Evolutionary conservation across 2,888 invertebrate species (phyloP), one percentile per base, ranked within the genome.

Genomic region (Physocephala rufipes): DNA sequence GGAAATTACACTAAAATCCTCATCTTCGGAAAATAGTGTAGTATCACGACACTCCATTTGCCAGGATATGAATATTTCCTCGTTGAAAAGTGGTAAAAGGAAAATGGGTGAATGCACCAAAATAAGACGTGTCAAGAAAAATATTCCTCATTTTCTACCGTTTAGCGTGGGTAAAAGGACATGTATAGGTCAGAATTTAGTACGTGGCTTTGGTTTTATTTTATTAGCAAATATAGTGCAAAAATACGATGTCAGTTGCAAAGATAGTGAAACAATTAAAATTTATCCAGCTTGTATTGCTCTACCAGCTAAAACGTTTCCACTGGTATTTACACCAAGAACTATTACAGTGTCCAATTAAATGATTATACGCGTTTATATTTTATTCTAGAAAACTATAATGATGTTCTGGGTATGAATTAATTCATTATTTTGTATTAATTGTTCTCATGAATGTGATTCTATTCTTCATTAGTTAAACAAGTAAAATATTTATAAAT

Each of bases 161-260:
- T 95, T 95, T 85, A 93, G 94, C 80, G 93, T 93, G 55, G 95
- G 95, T 7, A 94, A 92, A 80, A 86, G 95, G n/a, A 93, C 94
- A 0, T 95, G 95, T 80, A 92, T 95, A 71, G 95, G 95, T 0
- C 94, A 94, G 79, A 91, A 91, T 49, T 85, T 95, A 62, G 92
- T 95, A 0, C 91, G 92, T 16, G 91, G 92, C 1, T 93, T 92
- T 86, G 90, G 91, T 61, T 93, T 94, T 78, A 89, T 93, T 0
- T 88, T 93, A 82, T 86, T 93, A 59, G 91, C 93, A 0, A 91
- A 91, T 49, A 87, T 95, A 1, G 85, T 94, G 70, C 92, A 92
- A 77, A 88, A 90, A 71, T 95, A 91, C 82, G 89, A 93, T 74
- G 85, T 95, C 0, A 88, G 87, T 12, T 88, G 90, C 0, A 88